phyloP scores from a whole-genome alignment of 2,797 vertebrate species.

The Micrastur ruficollis region DNA sequence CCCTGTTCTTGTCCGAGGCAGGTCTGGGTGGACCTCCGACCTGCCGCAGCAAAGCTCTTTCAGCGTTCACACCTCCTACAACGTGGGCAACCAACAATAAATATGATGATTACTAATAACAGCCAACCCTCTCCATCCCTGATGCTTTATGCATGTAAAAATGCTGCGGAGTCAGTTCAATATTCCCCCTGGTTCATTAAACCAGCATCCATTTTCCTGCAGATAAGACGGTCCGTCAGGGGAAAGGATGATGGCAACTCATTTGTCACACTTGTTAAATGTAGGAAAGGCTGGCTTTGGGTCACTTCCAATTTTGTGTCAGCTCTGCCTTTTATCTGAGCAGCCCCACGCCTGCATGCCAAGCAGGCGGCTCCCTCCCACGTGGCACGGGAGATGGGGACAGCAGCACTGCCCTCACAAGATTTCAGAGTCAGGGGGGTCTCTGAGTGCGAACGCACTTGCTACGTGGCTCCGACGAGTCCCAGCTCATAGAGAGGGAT shows the following conservation, averaged over 20 bases:
- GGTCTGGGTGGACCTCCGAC: not conserved
- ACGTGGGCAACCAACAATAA: not conserved
- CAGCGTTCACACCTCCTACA: not conserved
- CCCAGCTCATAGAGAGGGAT: not conserved
- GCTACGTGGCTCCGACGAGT: rapidly evolving
- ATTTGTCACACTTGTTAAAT: slow-evolving; percentile 53
- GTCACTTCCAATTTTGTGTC: slow-evolving; percentile 30
- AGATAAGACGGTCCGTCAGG: not conserved
- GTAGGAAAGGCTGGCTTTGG: slow-evolving; percentile 35
- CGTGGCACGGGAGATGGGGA: not conserved
- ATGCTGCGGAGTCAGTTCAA: not conserved
- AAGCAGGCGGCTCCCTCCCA: not conserved
- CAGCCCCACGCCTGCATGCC: not conserved
- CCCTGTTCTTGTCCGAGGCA: not conserved
- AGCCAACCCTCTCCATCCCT: not conserved
- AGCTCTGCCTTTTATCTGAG: slow-evolving; percentile 1
- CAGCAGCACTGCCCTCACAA: rapidly evolving
- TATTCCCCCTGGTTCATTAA: slow-evolving; percentile 5
- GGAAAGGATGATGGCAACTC: slow-evolving; percentile 23
- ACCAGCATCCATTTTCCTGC: slow-evolving; percentile 1
- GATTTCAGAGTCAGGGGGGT: not conserved
- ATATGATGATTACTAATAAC: not conserved
- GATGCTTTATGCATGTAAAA: not conserved
- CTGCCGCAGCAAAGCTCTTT: not conserved
- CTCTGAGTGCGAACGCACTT: not conserved